Conservation (phyloP, 2,113 vertebrate genomes). For the Scalopus aquaticus region DNA sequence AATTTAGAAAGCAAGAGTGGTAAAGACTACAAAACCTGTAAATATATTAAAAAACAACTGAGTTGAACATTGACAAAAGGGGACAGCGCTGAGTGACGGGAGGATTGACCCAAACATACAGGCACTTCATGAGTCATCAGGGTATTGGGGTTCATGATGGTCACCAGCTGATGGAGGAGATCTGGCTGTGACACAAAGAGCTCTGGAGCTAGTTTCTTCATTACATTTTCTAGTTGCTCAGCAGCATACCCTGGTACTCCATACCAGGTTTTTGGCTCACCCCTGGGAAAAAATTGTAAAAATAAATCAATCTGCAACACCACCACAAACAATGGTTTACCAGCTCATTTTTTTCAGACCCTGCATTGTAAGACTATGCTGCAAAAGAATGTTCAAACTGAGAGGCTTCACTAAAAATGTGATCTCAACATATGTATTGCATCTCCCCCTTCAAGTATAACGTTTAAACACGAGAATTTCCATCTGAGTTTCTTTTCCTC, state of each 20-base stretch:
- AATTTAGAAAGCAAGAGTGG: background rate
- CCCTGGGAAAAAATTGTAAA: conserved; percentile 88
- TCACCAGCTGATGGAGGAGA: conserved; percentile 98
- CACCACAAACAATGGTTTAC: background rate
- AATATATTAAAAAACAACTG: background rate
- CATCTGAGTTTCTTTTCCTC: background rate
- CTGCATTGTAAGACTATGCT: conserved; percentile 47
- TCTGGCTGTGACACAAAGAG: conserved; percentile 98
- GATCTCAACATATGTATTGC: background rate
- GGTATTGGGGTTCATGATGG: conserved; percentile 99
- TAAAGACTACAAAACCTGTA: background rate
- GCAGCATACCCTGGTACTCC: conserved; percentile 97
- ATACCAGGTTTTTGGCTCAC: conserved; percentile 99
- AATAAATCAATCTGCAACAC: background rate
- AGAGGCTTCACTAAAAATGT: background rate
- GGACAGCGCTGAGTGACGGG: background rate
- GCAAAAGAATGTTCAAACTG: background rate
- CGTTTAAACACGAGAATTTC: background rate
- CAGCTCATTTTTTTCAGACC: conserved; percentile 63
- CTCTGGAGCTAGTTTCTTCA: conserved; percentile 98
- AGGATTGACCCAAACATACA: conserved; percentile 86
- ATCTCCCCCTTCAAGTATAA: background rate
- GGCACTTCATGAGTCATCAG: conserved; percentile 97
- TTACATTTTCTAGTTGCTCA: conserved; percentile 96
- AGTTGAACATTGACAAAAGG: background rate